phyloP scores from a whole-genome alignment of 1,140 invertebrate genomes.

The Drosophila littoralis region DNA sequence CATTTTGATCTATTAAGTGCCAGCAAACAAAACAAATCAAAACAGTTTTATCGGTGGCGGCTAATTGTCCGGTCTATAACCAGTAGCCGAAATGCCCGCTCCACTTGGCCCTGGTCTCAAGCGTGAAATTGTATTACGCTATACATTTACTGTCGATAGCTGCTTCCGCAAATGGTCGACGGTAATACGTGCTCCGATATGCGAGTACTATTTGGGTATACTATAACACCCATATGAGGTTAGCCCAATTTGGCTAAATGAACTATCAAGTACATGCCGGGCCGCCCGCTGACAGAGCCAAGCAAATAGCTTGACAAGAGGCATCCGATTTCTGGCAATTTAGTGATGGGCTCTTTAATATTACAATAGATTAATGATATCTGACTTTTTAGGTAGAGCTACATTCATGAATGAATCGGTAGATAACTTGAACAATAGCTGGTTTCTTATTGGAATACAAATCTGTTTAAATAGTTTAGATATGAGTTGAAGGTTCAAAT shows the following conservation, averaged over 20 bases:
- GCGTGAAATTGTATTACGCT: slow-evolving; percentile 62
- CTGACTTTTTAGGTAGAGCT: not conserved
- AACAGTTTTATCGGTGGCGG: slow-evolving; percentile 36
- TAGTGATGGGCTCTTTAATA: slow-evolving; percentile 6
- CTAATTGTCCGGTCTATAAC: slow-evolving; percentile 55
- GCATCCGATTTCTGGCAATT: not conserved
- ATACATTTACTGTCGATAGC: slow-evolving; percentile 39
- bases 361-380: slow-evolving; percentile 30
- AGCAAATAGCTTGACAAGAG: slow-evolving; percentile 9
- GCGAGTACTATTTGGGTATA: slow-evolving; percentile 5
- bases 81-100: slow-evolving; percentile 41
- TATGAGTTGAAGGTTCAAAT: slow-evolving; percentile 6
- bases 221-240: slow-evolving; percentile 58
- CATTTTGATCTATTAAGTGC: slow-evolving; percentile 47
- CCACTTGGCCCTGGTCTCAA: slow-evolving; percentile 48
- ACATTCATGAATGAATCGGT: not conserved
- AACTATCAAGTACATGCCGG: slow-evolving; percentile 53
- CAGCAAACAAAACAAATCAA: slow-evolving; percentile 58
- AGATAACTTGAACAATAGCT: not conserved
- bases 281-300: slow-evolving; percentile 19
- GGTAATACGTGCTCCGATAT: slow-evolving; percentile 47
- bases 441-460: not conserved
- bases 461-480: slow-evolving; percentile 4
- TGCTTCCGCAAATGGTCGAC: slow-evolving; percentile 54
- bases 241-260: slow-evolving; percentile 53